These are phyloP conservation scores for Drosophila lutescens DNA, from an alignment of 2,888 invertebrate species.

Conservation along the genomic window DNA sequence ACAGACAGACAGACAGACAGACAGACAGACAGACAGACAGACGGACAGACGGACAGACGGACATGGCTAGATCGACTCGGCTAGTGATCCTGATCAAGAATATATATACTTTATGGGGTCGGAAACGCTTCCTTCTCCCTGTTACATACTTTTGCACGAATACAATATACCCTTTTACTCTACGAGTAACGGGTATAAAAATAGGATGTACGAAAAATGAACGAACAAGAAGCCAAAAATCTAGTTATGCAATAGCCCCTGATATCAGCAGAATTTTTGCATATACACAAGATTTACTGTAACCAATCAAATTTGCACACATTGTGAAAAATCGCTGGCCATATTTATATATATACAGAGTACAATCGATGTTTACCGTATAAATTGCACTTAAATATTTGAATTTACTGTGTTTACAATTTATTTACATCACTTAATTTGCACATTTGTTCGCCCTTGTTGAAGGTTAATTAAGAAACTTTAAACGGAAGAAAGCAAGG, in stretches of 20 bases:
- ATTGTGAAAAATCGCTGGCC: conserved; percentile 5
- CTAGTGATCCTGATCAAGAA: too few species aligned
- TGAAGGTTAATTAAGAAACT: neutral
- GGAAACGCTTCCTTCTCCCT: too few species aligned
- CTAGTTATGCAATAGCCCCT: conserved; percentile 8
- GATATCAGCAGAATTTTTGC: conserved; percentile 20
- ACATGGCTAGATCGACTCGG: too few species aligned
- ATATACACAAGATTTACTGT: conserved; percentile 1
- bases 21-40: too few species aligned
- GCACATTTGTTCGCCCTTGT: neutral
- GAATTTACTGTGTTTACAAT: neutral
- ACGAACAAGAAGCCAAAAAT: neutral
- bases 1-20: too few species aligned
- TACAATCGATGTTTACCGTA: conserved; percentile 18
- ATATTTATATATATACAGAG: conserved; percentile 6
- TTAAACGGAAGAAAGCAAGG: too few species aligned
- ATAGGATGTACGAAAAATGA: neutral
- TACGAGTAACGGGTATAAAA: too few species aligned
- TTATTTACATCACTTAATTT: conserved; percentile 11
- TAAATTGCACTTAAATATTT: conserved; percentile 17
- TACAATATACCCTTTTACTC: too few species aligned
- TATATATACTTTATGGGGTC: too few species aligned
- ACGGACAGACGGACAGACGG: too few species aligned
- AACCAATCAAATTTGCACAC: conserved; percentile 17
- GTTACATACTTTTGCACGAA: too few species aligned